A percentile compares a stretch with the other conserved stretches of the same genome.
Evolutionary conservation across 2,888 invertebrate genomes (phyloP).

Genomic region (Cephus pygmeus): DNA sequence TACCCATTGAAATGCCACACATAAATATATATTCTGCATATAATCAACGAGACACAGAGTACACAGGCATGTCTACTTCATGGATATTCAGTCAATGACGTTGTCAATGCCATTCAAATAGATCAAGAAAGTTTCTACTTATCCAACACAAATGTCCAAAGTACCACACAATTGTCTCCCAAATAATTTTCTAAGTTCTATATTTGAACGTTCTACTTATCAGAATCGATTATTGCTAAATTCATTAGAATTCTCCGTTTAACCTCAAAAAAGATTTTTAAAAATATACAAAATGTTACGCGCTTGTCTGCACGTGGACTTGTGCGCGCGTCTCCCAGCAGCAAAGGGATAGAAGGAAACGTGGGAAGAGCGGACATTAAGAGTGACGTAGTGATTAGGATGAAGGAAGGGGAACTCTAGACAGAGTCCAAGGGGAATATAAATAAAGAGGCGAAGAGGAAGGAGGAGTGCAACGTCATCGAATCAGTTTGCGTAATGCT

Average conservation of each 20-base stretch:
- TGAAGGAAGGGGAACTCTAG: background rate
- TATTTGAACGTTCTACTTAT: background rate
- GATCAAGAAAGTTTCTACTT: background rate
- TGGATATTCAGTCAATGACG: no score
- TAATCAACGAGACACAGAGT: no score
- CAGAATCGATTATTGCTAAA: background rate
- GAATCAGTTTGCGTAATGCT: background rate
- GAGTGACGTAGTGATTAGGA: background rate
- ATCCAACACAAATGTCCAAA: background rate
- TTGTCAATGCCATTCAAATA: background rate
- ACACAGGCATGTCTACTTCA: no score
- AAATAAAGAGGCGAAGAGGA: background rate
- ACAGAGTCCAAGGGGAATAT: background rate
- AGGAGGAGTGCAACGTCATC: background rate
- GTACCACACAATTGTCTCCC: background rate
- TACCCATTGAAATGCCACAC: no score
- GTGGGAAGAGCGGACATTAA: background rate
- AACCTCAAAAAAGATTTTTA: no score
- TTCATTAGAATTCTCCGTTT: no score
- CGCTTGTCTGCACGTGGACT: background rate
- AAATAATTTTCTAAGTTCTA: background rate
- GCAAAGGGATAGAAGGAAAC: background rate
- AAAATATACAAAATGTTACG: background rate
- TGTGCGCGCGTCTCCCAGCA: background rate
- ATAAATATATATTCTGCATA: no score